These are phyloP conservation scores for Acrocyrtus sp. DNA, from an alignment of 2,888 invertebrate species.

Conservation along the genomic window DNA sequence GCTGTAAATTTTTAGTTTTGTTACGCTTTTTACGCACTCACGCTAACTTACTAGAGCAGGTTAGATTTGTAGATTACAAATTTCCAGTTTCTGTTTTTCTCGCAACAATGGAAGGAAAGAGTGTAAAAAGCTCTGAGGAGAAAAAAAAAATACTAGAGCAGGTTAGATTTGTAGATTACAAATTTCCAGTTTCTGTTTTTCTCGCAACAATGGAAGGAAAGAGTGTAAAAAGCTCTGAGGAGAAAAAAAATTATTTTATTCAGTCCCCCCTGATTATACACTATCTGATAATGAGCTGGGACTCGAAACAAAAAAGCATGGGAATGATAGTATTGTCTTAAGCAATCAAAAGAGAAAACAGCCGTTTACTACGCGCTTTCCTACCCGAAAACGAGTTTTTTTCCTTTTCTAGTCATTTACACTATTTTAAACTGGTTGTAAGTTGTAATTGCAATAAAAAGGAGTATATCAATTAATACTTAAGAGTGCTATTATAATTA, in stretches of 20 bases:
- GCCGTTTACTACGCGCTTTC: no score
- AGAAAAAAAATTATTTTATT: neutral
- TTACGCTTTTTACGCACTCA: neutral
- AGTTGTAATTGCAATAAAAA: neutral
- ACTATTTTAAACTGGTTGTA: no score
- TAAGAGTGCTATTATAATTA: neutral
- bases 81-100: neutral
- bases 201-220: no score
- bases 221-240: no score
- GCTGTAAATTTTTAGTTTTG: neutral
- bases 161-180: neutral
- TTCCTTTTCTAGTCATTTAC: no score
- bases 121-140: no score
- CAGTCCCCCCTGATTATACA: neutral
- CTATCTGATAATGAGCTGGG: neutral
- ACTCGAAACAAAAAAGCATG: no score
- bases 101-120: no score
- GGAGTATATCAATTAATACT: neutral
- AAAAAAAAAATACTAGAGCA: no score
- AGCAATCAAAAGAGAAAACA: neutral
- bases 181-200: neutral
- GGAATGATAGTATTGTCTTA: neutral
- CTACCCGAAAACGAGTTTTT: no score
- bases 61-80: neutral
- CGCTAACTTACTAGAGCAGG: no score